Conservation (phyloP, 2,113 vertebrate species). For the Colossoma macropomum region DNA sequence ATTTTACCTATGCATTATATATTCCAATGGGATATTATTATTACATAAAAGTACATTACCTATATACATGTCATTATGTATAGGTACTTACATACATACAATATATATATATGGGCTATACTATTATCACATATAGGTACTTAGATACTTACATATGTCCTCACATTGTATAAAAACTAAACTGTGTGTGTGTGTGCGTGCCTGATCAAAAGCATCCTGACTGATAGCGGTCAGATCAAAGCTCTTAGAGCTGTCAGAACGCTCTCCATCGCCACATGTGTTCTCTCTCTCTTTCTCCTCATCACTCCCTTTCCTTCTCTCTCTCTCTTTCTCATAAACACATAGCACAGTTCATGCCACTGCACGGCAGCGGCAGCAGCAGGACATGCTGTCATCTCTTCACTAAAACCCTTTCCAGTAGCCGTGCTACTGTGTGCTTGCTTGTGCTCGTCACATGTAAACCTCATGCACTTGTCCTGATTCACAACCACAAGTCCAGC, state of each 20-base stretch:
- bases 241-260: background rate
- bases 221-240: background rate
- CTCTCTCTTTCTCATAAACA: conserved; percentile 54
- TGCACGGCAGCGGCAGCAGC: conserved; percentile 32
- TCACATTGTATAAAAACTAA: background rate
- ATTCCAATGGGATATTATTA: too few relatives aligned
- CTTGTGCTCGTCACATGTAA: conserved; percentile 23
- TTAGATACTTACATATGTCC: background rate
- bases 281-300: conserved; percentile 3
- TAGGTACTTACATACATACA: background rate
- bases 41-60: background rate
- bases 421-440: conserved; percentile 1
- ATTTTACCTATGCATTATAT: background rate
- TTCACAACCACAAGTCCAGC: background rate
- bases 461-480: conserved; percentile 11
- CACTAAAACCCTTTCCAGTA: conserved; percentile 54
- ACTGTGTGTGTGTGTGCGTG: background rate
- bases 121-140: too few relatives aligned
- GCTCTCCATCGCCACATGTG: background rate
- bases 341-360: conserved; percentile 66
- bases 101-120: too few relatives aligned
- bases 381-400: conserved; percentile 71
- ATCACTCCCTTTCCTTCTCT: background rate
- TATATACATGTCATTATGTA: background rate
- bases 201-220: conserved; percentile 9